phyloP scores from a whole-genome alignment of 2,888 invertebrate genomes.

The Zootermopsis nevadensis region DNA sequence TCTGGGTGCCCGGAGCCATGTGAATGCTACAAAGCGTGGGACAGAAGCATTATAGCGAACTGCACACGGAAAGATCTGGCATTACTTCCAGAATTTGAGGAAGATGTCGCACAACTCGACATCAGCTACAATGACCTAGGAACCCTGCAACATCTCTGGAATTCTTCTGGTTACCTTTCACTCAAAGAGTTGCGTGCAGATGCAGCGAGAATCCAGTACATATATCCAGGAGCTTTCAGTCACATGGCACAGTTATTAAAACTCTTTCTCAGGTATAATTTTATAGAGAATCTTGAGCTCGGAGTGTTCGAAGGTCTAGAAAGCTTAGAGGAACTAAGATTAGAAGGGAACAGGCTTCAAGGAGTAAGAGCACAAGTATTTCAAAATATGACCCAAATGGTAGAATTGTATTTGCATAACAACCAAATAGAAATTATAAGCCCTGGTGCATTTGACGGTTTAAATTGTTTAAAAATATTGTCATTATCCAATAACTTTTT shows the following conservation, averaged over 20 bases:
- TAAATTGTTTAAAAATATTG: not conserved
- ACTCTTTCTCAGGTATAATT: not conserved
- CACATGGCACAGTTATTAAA: not conserved
- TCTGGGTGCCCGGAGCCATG: not conserved
- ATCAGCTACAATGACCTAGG: not conserved
- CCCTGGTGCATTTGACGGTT: not conserved
- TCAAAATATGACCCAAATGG: not conserved
- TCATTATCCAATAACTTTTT: not conserved
- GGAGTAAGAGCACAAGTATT: not conserved
- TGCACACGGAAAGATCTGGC: not conserved
- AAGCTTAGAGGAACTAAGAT: constrained; percentile 1
- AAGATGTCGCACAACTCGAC: not conserved
- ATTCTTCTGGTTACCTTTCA: not conserved
- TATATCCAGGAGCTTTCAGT: not conserved
- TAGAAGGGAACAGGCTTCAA: not conserved
- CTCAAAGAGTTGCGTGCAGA: not conserved
- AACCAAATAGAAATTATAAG: not conserved
- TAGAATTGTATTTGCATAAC: not conserved
- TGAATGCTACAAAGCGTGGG: not conserved
- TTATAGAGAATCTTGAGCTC: not conserved
- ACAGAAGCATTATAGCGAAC: not conserved
- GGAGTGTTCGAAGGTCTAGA: not conserved
- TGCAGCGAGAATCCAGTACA: not conserved
- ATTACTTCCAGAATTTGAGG: not conserved
- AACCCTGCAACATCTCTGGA: not conserved